phyloP scores from a whole-genome alignment of 2,888 invertebrate species.

The Drosophila demipolita region DNA sequence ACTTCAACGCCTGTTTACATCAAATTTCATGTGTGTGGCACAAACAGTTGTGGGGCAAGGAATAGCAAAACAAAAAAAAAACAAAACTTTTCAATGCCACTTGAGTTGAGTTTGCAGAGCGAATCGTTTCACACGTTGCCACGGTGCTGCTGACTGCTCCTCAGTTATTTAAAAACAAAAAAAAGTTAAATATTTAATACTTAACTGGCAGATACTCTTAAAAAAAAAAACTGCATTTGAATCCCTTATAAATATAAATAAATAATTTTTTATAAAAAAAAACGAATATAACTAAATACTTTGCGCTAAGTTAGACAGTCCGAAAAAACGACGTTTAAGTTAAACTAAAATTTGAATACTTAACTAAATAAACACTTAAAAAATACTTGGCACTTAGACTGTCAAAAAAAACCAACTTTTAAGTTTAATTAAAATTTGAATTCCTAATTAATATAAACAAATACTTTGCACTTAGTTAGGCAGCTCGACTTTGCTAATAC shows the following conservation, averaged over 20 bases:
- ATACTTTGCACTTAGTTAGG: no score
- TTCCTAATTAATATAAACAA: no score
- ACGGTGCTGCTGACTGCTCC: constrained; percentile 5
- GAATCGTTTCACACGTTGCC: constrained; percentile 40
- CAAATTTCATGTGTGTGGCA: constrained; percentile 24
- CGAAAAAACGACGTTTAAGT: background rate
- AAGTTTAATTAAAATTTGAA: no score
- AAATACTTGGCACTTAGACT: no score
- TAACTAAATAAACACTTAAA: background rate
- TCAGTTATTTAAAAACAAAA: constrained; percentile 1
- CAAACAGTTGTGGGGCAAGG: background rate
- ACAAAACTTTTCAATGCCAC: constrained; percentile 62
- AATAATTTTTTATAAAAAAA: no score
- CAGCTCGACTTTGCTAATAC: no score
- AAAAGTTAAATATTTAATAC: background rate
- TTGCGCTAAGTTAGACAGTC: no score
- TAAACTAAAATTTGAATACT: background rate
- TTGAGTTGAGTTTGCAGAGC: constrained; percentile 48
- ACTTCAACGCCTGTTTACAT: constrained; percentile 47
- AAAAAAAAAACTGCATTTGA: no score
- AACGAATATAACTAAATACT: no score
- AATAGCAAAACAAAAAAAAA: background rate
- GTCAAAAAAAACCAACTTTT: no score
- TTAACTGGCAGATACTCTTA: constrained; percentile 5
- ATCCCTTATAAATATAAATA: no score